These are phyloP conservation scores for Arenaria interpres DNA, from an alignment of 2,113 vertebrate genomes.

Conservation along the genomic window DNA sequence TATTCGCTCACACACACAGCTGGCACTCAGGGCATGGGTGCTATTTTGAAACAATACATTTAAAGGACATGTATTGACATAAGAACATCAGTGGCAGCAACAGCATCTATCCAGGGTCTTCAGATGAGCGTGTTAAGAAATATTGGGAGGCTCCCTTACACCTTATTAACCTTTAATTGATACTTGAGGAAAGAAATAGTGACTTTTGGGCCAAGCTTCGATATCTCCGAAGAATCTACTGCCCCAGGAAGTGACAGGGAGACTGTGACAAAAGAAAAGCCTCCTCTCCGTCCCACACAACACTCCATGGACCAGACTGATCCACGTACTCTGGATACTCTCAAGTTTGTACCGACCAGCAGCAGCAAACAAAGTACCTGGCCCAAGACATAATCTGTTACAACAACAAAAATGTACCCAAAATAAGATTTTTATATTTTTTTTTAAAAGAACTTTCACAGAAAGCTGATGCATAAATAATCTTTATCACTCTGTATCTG, in stretches of 20 bases:
- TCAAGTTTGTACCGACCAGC: neutral
- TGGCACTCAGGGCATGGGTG: neutral
- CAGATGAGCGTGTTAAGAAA: neutral
- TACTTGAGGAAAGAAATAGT: neutral
- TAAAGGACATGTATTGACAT: neutral
- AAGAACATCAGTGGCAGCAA: neutral
- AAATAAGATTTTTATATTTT: fast-evolving
- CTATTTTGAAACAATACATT: neutral
- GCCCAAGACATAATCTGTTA: neutral
- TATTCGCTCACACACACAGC: neutral
- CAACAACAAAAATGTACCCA: neutral
- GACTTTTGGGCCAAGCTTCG: neutral
- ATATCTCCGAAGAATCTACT: neutral
- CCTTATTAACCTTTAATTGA: neutral
- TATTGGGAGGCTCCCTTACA: neutral
- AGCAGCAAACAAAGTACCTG: neutral
- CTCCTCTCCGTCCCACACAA: neutral
- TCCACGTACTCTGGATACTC: neutral
- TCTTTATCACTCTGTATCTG: neutral
- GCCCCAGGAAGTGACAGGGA: neutral
- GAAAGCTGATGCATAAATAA: neutral
- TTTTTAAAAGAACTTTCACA: neutral
- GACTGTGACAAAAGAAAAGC: neutral
- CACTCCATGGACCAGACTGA: fast-evolving
- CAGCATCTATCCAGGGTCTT: neutral